Evolutionary conservation across 2,797 vertebrate genomes (phyloP).

Genomic region (Helostoma temminkii): DNA sequence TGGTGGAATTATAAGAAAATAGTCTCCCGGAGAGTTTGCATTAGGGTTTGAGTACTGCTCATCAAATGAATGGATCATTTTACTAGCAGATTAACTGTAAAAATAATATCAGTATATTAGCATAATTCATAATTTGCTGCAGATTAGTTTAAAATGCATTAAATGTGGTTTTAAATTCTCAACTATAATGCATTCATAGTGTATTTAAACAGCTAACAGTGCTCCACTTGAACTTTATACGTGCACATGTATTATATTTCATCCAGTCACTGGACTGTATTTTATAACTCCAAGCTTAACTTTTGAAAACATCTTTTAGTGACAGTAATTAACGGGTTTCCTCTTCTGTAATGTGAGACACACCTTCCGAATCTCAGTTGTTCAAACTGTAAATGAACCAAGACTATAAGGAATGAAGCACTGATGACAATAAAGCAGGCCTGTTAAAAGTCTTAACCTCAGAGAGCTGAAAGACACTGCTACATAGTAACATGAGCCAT

Average conservation of each 20-base stretch:
- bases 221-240: slow-evolving; percentile 8
- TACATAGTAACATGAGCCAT: slow-evolving; percentile 37
- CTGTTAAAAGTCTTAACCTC: slow-evolving; percentile 35
- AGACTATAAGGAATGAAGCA: slow-evolving; percentile 30
- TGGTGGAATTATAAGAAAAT: slow-evolving; percentile 32
- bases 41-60: slow-evolving; percentile 28
- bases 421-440: slow-evolving; percentile 33
- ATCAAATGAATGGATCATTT: slow-evolving; percentile 22
- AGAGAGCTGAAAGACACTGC: slow-evolving; percentile 26
- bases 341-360: slow-evolving; percentile 50
- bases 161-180: not conserved
- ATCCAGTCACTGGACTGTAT: slow-evolving; percentile 18
- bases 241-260: slow-evolving; percentile 35
- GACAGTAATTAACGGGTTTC: slow-evolving; percentile 55
- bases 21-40: slow-evolving; percentile 25
- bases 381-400: slow-evolving; percentile 53
- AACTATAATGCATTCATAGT: not conserved
- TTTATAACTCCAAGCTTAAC: slow-evolving; percentile 26
- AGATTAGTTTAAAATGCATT: slow-evolving; percentile 18
- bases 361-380: slow-evolving; percentile 29
- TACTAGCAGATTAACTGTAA: not conserved
- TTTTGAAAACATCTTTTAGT: slow-evolving; percentile 52
- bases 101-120: slow-evolving; percentile 6
- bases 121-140: slow-evolving; percentile 15
- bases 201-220: slow-evolving; percentile 15